Evolutionary conservation across 2,113 vertebrate genomes (phyloP), one percentile per base, ranked within the genome.

Genomic region (Carettochelys insculpta): DNA sequence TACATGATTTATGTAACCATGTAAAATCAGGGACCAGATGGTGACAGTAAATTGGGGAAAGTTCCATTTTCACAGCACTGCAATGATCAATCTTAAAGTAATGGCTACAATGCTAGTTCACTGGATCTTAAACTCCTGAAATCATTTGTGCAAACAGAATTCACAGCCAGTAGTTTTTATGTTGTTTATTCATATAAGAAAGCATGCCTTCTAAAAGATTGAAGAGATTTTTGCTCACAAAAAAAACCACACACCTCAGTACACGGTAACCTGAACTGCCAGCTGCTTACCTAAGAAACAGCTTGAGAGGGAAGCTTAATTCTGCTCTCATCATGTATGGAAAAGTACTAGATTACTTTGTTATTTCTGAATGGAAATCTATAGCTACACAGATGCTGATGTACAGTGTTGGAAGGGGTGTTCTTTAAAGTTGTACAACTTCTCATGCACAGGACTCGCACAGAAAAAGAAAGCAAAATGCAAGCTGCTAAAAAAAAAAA

Each of bases 301-400:
- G 89, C 92, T 93, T 80, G 73, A 83, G 93, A 93, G 83, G 73
- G 95, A 82, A 94, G 94, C 85, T 90, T 84, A 92, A 73, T 92
- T 93, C 94, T 93, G 87, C 75, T 31, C 22, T 65, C 85, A 90
- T 95, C 90, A 89, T 43, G 92, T 93, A 94, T 89, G 94, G 96
- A 97, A 97, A 96, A 97, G 86, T 97, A 95, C 96, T 95, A 88
- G 94, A 95, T 96, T 95, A 93, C 94, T 93, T 95, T 90, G n/a
- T 92, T 95, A 90, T 96, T 96, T 95, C 1, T 77, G 61, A 85
- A 58, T 94, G 45, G 82, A 77, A 65, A 76, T 61, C 89, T 85
- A 81, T 84, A 93, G 87, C 83, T 80, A n/a, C 86, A 91, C 22
- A 31, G 83, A 61, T 1, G 1, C 16, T 45, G 54, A 5, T 0